These are phyloP conservation scores for Cephalophus harveyi DNA, from an alignment of 2,113 vertebrate genomes.

Conservation along the genomic window DNA sequence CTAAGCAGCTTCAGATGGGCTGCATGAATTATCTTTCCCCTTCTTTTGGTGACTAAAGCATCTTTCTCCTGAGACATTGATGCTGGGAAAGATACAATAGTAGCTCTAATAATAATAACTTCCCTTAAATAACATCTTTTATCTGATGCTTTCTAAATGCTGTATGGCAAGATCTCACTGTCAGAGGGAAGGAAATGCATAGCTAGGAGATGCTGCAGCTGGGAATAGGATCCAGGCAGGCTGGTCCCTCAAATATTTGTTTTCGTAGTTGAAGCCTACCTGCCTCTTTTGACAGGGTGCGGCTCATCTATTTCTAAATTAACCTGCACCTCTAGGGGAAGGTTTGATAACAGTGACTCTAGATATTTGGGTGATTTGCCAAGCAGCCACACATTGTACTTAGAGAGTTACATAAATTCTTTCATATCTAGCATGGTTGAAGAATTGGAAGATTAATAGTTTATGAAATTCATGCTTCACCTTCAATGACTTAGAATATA, in stretches of 20 bases:
- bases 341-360: neutral
- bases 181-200: neutral
- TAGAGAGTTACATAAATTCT: neutral
- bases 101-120: constrained; percentile 29
- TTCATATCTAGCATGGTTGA: neutral
- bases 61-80: constrained; percentile 6
- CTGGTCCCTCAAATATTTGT: neutral
- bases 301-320: neutral
- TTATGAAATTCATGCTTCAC: constrained; percentile 12
- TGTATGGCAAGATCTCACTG: neutral
- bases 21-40: neutral
- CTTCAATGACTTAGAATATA: neutral
- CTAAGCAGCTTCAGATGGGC: neutral
- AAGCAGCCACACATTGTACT: neutral
- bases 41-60: constrained; percentile 11
- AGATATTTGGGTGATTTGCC: constrained; percentile 8
- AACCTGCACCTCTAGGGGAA: neutral
- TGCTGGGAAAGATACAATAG: constrained; percentile 27
- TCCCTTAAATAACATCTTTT: constrained; percentile 21
- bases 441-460: neutral
- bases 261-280: neutral
- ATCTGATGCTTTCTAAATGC: constrained; percentile 15
- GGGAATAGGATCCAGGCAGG: neutral
- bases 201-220: neutral
- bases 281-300: neutral